Evolutionary conservation across 2,888 invertebrate species (phyloP).

Genomic region (Amphipoea oculea): DNA sequence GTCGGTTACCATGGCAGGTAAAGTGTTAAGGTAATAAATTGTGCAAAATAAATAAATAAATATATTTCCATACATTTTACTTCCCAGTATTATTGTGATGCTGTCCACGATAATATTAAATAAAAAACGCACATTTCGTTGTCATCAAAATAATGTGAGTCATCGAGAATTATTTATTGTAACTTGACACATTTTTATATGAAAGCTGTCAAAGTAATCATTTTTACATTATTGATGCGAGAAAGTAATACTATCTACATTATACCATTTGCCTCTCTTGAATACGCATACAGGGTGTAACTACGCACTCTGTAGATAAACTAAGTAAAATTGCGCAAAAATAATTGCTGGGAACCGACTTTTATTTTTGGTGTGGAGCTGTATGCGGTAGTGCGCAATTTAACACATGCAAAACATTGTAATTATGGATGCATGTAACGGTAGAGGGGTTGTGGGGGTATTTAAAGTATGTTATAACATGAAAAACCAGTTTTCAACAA

Average conservation of each 20-base stretch:
- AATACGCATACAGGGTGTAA: too few species aligned
- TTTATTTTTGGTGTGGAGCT: background rate
- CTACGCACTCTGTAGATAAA: too few species aligned
- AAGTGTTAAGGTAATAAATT: too few species aligned
- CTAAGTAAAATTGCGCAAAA: background rate
- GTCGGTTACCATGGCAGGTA: too few species aligned
- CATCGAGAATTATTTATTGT: background rate
- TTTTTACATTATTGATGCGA: background rate
- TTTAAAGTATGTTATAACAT: too few species aligned
- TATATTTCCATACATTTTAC: too few species aligned
- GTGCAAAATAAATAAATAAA: too few species aligned
- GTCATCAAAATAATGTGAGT: background rate
- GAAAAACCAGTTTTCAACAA: too few species aligned
- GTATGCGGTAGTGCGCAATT: background rate
- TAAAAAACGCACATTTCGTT: background rate
- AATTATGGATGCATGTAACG: too few species aligned
- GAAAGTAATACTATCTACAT: background rate
- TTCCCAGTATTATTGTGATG: background rate
- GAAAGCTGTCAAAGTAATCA: too few species aligned
- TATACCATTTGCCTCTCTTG: background rate
- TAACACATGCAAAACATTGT: background rate
- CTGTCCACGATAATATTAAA: background rate
- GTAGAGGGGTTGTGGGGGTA: too few species aligned
- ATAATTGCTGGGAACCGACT: background rate
- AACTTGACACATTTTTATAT: background rate